A percentile compares a stretch with the other conserved stretches of the same genome.
Conservation (phyloP, 1,140 invertebrate species). For the Dendrolimus punctatus region DNA sequence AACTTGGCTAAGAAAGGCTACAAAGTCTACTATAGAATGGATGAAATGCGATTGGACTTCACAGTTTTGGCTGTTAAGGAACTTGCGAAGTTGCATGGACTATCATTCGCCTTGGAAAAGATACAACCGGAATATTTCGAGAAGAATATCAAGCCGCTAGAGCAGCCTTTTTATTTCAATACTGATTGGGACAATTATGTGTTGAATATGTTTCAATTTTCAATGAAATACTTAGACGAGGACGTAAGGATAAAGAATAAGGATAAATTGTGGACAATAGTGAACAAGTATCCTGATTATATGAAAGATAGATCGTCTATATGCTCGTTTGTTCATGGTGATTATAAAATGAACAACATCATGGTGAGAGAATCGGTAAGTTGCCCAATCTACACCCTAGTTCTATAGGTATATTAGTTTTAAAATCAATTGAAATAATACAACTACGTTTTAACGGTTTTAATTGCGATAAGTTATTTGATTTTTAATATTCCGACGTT, state of each 20-base stretch:
- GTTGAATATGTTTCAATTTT: slow-evolving; percentile 25
- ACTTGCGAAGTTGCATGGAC: slow-evolving; percentile 19
- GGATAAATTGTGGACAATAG: slow-evolving; percentile 21
- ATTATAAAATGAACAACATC: slow-evolving; percentile 47
- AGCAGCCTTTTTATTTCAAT: slow-evolving; percentile 35
- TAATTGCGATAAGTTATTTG: too few species aligned
- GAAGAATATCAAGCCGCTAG: slow-evolving; percentile 19
- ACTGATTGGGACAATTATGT: slow-evolving; percentile 29
- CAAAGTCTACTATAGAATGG: slow-evolving; percentile 20
- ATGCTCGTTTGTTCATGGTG: slow-evolving; percentile 37
- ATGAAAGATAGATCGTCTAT: slow-evolving; percentile 18
- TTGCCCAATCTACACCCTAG: background rate
- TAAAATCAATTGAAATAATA: too few species aligned
- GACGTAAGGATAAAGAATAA: slow-evolving; percentile 22
- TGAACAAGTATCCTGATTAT: slow-evolving; percentile 34
- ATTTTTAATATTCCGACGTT: too few species aligned
- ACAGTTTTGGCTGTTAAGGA: slow-evolving; percentile 13
- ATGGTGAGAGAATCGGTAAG: slow-evolving; percentile 37
- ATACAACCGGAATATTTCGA: slow-evolving; percentile 18
- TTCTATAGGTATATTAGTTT: too few species aligned
- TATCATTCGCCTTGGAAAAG: slow-evolving; percentile 18
- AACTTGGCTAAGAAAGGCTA: slow-evolving; percentile 29
- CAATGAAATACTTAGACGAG: slow-evolving; percentile 21
- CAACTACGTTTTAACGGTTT: too few species aligned
- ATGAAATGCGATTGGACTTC: slow-evolving; percentile 20